These are phyloP conservation scores for Cyaniris semiargus DNA, from an alignment of 2,888 invertebrate genomes.

Conservation along the genomic window DNA sequence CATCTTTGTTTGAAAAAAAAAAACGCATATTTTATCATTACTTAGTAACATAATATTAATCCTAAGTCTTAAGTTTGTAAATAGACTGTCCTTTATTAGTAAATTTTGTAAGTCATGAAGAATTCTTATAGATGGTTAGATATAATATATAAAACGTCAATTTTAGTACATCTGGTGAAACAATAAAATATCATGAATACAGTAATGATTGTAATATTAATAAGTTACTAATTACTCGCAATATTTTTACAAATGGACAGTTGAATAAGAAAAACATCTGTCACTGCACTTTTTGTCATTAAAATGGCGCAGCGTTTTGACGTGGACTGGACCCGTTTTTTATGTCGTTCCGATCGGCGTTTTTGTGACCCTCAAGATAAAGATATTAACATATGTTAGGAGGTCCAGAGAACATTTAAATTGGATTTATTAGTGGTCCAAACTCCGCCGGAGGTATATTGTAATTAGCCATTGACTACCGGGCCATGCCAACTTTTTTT, in stretches of 20 bases:
- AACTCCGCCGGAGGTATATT: conserved; percentile 65
- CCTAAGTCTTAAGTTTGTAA: too few species aligned
- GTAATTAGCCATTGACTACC: conserved; percentile 24
- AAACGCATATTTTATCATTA: too few species aligned
- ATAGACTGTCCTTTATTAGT: too few species aligned
- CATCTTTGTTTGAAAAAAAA: not conserved
- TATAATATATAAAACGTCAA: too few species aligned
- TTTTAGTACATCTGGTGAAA: not conserved
- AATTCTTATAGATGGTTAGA: too few species aligned
- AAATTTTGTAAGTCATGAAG: too few species aligned
- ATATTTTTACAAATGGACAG: not conserved
- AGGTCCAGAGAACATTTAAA: conserved; percentile 75
- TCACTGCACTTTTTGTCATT: conserved; percentile 8
- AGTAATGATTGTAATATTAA: not conserved
- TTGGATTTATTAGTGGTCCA: conserved; percentile 76
- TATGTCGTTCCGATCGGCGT: conserved; percentile 64
- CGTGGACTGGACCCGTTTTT: conserved; percentile 67
- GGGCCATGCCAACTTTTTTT: conserved; percentile 3
- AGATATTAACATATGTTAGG: conserved; percentile 80
- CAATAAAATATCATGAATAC: not conserved
- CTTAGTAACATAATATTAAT: too few species aligned
- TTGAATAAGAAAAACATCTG: not conserved
- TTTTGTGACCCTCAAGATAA: conserved; percentile 78
- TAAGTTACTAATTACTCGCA: not conserved
- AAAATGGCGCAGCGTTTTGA: conserved; percentile 54